phyloP scores from a whole-genome alignment of 2,888 invertebrate genomes.

The Eustalomyia histrio region DNA sequence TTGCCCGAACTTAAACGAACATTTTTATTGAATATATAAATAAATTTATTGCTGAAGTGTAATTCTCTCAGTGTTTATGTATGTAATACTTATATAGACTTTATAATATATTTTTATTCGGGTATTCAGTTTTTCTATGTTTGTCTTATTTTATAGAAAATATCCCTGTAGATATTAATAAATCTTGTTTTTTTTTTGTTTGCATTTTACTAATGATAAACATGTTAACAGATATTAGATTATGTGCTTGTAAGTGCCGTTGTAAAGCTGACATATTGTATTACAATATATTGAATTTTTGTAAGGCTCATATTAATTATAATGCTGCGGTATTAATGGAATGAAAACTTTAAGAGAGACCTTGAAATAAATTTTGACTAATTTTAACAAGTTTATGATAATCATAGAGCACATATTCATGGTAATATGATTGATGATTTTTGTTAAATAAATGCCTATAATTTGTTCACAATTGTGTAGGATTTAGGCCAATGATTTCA shows the following conservation, averaged over 20 bases:
- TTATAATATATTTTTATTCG: too few relatives aligned
- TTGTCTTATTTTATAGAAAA: neutral
- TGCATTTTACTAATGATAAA: neutral
- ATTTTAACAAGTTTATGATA: neutral
- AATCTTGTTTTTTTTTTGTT: neutral
- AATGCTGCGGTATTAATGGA: neutral
- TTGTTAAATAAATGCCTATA: too few relatives aligned
- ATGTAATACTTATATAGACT: too few relatives aligned
- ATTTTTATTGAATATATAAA: too few relatives aligned
- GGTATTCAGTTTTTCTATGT: too few relatives aligned
- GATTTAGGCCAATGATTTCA: too few relatives aligned
- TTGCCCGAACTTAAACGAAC: too few relatives aligned
- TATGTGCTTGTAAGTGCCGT: neutral
- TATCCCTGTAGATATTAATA: neutral
- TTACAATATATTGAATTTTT: neutral
- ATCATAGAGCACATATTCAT: neutral
- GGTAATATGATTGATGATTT: too few relatives aligned
- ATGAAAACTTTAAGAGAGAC: neutral
- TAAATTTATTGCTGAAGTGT: too few relatives aligned
- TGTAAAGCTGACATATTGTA: neutral
- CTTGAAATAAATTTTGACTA: neutral
- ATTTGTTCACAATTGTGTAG: too few relatives aligned
- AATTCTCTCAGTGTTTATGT: too few relatives aligned
- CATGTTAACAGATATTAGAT: neutral
- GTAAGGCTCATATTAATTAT: too few relatives aligned